Conservation (phyloP, 2,888 invertebrate species). For the Ophion ventricosus region DNA sequence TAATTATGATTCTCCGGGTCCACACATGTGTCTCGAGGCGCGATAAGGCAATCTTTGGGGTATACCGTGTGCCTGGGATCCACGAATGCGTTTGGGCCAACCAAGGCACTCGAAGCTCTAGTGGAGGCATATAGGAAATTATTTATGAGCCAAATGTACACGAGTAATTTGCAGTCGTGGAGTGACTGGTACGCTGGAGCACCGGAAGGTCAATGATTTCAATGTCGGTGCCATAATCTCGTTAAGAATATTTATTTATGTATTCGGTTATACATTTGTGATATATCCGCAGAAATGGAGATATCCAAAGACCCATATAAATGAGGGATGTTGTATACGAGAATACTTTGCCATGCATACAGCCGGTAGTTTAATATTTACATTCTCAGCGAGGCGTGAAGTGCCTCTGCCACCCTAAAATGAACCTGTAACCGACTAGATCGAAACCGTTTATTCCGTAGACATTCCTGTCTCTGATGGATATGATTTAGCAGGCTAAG, state of each 20-base stretch:
- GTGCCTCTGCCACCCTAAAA: neutral
- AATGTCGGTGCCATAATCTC: neutral
- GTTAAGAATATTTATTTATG: neutral
- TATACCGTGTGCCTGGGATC: neutral
- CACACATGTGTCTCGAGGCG: constrained; percentile 17
- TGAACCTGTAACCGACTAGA: neutral
- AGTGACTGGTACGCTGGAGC: neutral
- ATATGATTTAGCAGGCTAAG: neutral
- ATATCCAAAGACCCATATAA: neutral
- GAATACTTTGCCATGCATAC: neutral
- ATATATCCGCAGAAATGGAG: neutral
- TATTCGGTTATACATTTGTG: neutral
- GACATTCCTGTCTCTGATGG: neutral
- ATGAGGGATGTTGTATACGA: neutral
- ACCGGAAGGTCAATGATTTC: neutral
- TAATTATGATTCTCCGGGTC: constrained; percentile 33
- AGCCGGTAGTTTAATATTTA: neutral
- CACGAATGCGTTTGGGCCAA: neutral
- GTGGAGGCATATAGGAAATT: neutral
- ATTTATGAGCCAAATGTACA: neutral
- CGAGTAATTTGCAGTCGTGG: neutral
- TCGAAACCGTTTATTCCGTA: neutral
- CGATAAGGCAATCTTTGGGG: constrained; percentile 12
- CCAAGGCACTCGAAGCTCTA: neutral
- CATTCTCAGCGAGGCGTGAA: neutral